Percentiles rank a stretch among this genome's conserved stretches.
phyloP scores from a whole-genome alignment of 2,113 vertebrate genomes.

The Menidia beryllina region DNA sequence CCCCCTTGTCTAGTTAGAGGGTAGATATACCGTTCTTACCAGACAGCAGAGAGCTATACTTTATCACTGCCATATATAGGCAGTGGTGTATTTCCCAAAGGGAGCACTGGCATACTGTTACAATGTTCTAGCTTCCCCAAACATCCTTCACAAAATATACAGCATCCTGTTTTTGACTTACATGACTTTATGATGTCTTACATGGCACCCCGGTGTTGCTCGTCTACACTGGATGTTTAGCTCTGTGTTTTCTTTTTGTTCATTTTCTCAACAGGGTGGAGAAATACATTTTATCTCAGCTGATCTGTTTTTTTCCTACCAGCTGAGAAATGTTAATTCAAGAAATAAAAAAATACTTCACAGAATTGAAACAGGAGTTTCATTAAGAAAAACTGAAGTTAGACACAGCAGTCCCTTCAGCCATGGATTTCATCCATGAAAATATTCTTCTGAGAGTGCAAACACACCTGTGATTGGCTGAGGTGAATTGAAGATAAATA shows the following conservation, averaged over 20 bases:
- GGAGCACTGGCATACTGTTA: conserved; percentile 68
- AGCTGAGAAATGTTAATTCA: conserved; percentile 26
- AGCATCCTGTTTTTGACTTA: conserved; percentile 68
- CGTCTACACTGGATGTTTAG: conserved; percentile 25
- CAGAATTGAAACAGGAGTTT: conserved; percentile 5
- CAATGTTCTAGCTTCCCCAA: conserved; percentile 57
- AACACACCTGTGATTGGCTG: conserved; percentile 74
- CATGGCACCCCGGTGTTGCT: conserved; percentile 50
- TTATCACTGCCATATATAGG: conserved; percentile 68
- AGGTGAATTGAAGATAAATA: conserved; percentile 70
- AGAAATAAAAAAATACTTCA: conserved; percentile 16
- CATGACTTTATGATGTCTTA: conserved; percentile 60
- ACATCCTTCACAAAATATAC: conserved; percentile 62
- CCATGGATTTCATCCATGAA: conserved; percentile 6
- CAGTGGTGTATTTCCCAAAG: conserved; percentile 66
- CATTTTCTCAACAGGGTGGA: conserved; percentile 34
- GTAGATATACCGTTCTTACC: conserved; percentile 60
- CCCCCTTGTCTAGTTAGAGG: conserved; percentile 74
- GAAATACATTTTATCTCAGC: conserved; percentile 2
- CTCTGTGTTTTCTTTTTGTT: conserved; percentile 13
- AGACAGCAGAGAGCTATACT: conserved; percentile 63
- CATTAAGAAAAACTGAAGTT: conserved; percentile 25
- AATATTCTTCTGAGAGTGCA: conserved; percentile 39
- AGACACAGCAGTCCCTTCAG: background rate
- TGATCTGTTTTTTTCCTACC: conserved; percentile 3